Conservation (phyloP, 2,797 vertebrate genomes). For the Distichodus sexfasciatus region DNA sequence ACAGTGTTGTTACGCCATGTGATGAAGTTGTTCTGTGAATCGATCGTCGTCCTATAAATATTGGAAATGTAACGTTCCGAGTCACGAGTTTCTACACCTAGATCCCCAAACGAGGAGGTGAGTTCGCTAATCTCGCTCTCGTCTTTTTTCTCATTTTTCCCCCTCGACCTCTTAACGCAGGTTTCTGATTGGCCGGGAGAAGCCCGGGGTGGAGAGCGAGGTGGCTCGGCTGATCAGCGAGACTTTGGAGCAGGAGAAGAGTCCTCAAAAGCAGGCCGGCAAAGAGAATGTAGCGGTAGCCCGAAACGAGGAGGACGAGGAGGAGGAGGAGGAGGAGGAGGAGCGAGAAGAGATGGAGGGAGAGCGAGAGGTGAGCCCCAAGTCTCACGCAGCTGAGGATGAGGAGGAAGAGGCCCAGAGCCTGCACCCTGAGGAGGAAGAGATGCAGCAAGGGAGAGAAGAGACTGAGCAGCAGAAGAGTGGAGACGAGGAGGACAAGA, state of each 20-base stretch:
- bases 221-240: constrained; percentile 89
- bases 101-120: too few species aligned
- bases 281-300: background rate
- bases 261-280: constrained; percentile 5
- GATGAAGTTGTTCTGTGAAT: too few species aligned
- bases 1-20: background rate
- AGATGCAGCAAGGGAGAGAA: constrained; percentile 30
- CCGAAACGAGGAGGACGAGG: background rate
- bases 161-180: constrained; percentile 58
- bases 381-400: too few species aligned
- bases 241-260: constrained; percentile 84
- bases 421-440: background rate
- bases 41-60: too few species aligned
- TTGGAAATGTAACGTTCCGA: too few species aligned
- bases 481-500: constrained; percentile 59
- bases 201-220: constrained; percentile 86
- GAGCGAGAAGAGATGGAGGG: too few species aligned
- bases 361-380: too few species aligned
- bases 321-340: constrained; percentile 3
- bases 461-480: constrained; percentile 44
- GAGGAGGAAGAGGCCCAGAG: background rate
- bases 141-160: too few species aligned
- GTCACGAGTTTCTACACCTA: background rate
- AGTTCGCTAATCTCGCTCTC: too few species aligned
- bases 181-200: constrained; percentile 90